These are phyloP conservation scores for Ornithoptera priamus DNA, from an alignment of 2,888 invertebrate species.

Conservation along the genomic window DNA sequence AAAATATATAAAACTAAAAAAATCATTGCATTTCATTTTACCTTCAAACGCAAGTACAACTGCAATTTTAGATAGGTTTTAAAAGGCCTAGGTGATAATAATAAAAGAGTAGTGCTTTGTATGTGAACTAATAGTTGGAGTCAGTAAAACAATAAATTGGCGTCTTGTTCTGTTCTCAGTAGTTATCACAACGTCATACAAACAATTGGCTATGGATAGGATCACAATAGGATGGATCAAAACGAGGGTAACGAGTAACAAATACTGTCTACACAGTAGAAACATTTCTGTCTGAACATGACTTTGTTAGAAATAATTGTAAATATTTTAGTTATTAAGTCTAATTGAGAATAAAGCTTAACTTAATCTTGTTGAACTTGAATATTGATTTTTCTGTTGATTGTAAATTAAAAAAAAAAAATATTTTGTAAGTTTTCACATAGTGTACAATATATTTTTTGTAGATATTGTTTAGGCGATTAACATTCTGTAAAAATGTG, in stretches of 20 bases:
- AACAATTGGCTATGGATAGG: slow-evolving; percentile 1
- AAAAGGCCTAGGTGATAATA: neutral
- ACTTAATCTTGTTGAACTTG: slow-evolving; percentile 77
- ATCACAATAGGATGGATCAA: too few relatives aligned
- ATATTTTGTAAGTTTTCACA: slow-evolving; percentile 73
- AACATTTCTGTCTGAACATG: slow-evolving; percentile 63
- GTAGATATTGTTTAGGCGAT: slow-evolving; percentile 78
- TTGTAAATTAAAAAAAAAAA: slow-evolving; percentile 67
- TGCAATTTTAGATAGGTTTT: neutral
- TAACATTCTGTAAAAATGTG: slow-evolving; percentile 81
- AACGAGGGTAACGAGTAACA: neutral
- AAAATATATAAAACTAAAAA: neutral
- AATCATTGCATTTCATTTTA: neutral
- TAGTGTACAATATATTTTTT: slow-evolving; percentile 76
- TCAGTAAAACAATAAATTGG: neutral
- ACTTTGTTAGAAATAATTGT: slow-evolving; percentile 67
- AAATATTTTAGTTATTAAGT: slow-evolving; percentile 66
- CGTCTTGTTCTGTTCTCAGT: neutral
- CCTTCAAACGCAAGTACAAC: neutral
- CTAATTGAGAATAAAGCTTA: slow-evolving; percentile 59
- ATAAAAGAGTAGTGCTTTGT: neutral
- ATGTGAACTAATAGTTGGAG: neutral
- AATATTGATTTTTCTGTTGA: slow-evolving; percentile 74
- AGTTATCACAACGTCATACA: neutral
- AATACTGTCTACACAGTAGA: slow-evolving; percentile 41